Base-by-base conservation (phyloP, 2,797 vertebrate species). In the Tolypeutes matacus region DNA sequence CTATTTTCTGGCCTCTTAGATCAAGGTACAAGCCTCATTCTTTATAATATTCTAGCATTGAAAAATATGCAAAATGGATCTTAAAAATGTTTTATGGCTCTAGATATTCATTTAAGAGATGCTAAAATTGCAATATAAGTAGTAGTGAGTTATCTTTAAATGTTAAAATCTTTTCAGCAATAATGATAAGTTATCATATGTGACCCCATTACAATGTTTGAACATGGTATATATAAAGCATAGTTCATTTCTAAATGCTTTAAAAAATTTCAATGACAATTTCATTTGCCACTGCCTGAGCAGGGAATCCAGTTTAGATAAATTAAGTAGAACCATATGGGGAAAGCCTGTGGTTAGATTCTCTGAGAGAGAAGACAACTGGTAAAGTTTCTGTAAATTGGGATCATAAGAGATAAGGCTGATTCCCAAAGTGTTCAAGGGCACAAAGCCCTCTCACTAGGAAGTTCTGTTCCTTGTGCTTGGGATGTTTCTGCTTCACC, bases 271-370 rank as follows among this genome's bases (percentile, higher is more conserved):
- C 78, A 77, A 31, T 12, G 34, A 60, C 39, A 77, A 73, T 77
- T 75, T 76, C 76, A 72, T 29, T 80, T 80, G 70, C 46, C 95
- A 92, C 27, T 36, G 10, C 34, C 11, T 86, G 34, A 93, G 25
- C 18, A 58, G 34, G 34, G 49, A 23, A 84, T 67, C 39, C 8
- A 65, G 49, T 72, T 89, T 81, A 86, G 51, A 29, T 64, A 73
- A 96, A 64, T 80, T 70, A 92, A 67, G 7, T 49, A 96, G 89
- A 75, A 73, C 18, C 34, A 82, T 11, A 89, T 93, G 92, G 27
- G 7, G 9, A 91, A 76, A 72, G 39, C 15, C 9, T 49, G 25
- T 13, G 31, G 2, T 60, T 29, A 82, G 23, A 69, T 21, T 70
- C 80, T 76, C 10, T 36, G 67, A 31, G 64, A 70, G n/a, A 39